Evolutionary conservation across 1,140 invertebrate genomes (phyloP).

Genomic region (Papilio xuthus): DNA sequence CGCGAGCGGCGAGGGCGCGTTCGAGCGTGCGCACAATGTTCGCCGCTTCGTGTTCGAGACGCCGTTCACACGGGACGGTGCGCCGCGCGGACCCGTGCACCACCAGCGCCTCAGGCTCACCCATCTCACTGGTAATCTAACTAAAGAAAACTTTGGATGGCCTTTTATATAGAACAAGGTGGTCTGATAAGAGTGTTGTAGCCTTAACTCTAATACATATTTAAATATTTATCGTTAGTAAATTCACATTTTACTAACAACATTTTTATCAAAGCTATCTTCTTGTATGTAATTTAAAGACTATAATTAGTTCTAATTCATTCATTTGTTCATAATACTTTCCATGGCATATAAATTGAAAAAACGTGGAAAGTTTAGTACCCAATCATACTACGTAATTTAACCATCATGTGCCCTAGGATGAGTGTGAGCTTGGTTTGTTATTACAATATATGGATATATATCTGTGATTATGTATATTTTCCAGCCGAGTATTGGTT

Average conservation of each 20-base stretch:
- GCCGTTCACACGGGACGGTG: constrained; percentile 93
- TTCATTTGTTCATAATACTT: too few species aligned
- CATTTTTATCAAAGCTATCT: neutral
- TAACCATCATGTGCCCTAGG: too few species aligned
- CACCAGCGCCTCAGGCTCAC: constrained; percentile 95
- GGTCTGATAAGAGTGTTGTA: too few species aligned
- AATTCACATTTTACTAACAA: neutral
- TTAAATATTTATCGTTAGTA: neutral
- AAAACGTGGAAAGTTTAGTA: too few species aligned
- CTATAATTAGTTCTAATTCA: too few species aligned
- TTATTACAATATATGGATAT: neutral
- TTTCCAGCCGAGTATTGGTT: constrained; percentile 89
- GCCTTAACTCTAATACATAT: neutral
- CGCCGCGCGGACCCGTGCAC: constrained; percentile 89
- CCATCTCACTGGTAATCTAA: constrained; percentile 87
- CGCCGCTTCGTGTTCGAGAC: constrained; percentile 95
- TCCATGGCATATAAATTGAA: too few species aligned
- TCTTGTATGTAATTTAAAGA: too few species aligned
- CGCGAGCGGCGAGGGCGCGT: constrained; percentile 55
- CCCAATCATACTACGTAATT: too few species aligned
- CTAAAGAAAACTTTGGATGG: neutral
- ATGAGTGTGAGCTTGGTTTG: too few species aligned
- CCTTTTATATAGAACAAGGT: too few species aligned
- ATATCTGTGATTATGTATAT: neutral
- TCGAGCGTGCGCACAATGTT: constrained; percentile 91